Evolutionary conservation across 2,888 invertebrate species (phyloP), one percentile per base, ranked within the genome.

Genomic region (Temnothorax unifasciatus): DNA sequence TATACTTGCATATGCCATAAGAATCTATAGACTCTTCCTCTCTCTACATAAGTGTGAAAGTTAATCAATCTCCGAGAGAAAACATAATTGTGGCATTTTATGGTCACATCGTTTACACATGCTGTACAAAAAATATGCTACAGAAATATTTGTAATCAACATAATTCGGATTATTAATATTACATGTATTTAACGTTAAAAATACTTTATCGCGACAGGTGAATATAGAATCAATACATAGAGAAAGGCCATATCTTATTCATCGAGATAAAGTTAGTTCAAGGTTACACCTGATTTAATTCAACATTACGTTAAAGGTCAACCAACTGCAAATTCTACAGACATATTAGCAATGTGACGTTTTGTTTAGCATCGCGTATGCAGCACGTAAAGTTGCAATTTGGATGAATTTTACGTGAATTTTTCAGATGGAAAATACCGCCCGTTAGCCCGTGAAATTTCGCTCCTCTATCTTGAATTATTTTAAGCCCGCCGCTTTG

Each of bases 211-310:
- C 44, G 44, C 47, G 38, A 41, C 25, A 21, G 9, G 15, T 21
- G 11, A 25, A 8, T n/a, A 38, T 9, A 4, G 59, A 71, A 38
- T 71, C 71, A 59, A 59, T 47, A 47, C 21, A 34, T n/a, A 29
- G 50, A 21, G 50, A 21, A 9, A 18, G 44, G 15, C 63, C 8
- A 38, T 50, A 47, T 34, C 18, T 34, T 77, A 68, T 68, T 57
- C 54, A 54, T 77, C 38, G 18, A 61, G 59, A 59, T 68, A 68
- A 59, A 71, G 59, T 25, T 50, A 38, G 47, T 79, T 68, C 47
- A 79, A 79, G 73, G 50, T 71, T 71, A n/a, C 47, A n/a, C 9
- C 21, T 79, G 71, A 79, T 79, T 69, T 69, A 69, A 79, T 71
- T 57, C 15, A 79, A 71, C 8, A 3, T 44, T 34, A 79, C 79